Evolutionary conservation across 2,888 invertebrate species (phyloP).

Genomic region (Brachypalpus laphriformis): DNA sequence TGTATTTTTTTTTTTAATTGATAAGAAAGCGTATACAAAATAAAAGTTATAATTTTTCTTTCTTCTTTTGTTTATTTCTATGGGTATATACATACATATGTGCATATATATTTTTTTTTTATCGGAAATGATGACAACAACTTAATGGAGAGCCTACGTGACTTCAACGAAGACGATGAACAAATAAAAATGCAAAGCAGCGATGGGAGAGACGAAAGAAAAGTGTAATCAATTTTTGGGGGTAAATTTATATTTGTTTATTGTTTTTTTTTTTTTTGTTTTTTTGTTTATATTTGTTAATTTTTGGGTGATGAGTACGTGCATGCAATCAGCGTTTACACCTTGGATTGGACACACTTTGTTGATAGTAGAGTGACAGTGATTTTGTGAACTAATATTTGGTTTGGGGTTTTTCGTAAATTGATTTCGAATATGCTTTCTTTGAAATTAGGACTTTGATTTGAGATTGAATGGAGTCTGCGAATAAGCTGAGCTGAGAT

Average conservation of each 20-base stretch:
- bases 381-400: background rate
- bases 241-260: constrained; percentile 4
- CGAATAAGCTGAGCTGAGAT: background rate
- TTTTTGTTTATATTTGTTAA: constrained; percentile 10
- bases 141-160: constrained; percentile 56
- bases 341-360: background rate
- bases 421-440: background rate
- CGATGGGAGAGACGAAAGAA: background rate
- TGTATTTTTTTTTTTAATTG: constrained; percentile 2
- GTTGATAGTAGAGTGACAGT: background rate
- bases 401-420: background rate
- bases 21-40: constrained; percentile 31
- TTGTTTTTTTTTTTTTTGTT: background rate
- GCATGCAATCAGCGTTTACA: constrained; percentile 40
- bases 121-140: constrained; percentile 44
- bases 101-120: constrained; percentile 24
- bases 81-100: background rate
- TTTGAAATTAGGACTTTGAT: background rate
- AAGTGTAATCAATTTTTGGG: constrained; percentile 16
- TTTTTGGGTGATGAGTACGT: background rate
- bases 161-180: constrained; percentile 30
- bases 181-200: constrained; percentile 14
- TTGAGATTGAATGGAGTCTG: too few species aligned
- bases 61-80: constrained; percentile 8
- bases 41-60: background rate